Conservation (phyloP, 2,797 vertebrate species). For the Parambassis ranga region DNA sequence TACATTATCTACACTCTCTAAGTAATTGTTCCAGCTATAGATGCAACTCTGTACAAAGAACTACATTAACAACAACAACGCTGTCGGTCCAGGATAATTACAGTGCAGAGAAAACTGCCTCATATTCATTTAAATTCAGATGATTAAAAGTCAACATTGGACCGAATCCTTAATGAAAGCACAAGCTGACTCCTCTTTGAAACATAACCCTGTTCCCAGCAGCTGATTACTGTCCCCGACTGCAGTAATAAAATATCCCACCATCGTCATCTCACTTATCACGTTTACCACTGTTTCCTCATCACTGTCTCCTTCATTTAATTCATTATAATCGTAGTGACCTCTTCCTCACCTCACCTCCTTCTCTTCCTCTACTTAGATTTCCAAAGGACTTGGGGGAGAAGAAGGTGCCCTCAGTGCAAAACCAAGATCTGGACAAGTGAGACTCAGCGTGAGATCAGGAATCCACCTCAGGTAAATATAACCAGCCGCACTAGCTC, state of each 20-base stretch:
- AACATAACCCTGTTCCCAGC: neutral
- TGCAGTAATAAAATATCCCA: neutral
- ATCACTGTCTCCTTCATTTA: neutral
- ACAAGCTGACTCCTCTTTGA: neutral
- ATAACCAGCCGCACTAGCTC: too few species aligned
- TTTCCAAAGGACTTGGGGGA: constrained; percentile 54
- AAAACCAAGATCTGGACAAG: constrained; percentile 18
- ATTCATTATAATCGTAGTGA: too few species aligned
- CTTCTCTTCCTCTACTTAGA: constrained; percentile 40
- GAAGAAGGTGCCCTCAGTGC: constrained; percentile 29
- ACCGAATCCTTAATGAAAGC: neutral
- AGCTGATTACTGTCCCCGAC: neutral
- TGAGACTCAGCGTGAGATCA: constrained; percentile 34
- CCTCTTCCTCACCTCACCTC: constrained; percentile 7
- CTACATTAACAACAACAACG: neutral
- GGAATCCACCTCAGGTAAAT: constrained; percentile 35
- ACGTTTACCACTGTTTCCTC: neutral
- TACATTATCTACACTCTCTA: neutral
- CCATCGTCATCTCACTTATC: neutral
- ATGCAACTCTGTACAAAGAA: neutral
- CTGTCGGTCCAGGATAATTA: constrained; percentile 2
- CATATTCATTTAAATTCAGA: neutral
- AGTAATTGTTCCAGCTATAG: neutral
- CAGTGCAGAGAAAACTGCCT: neutral
- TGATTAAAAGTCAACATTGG: neutral